phyloP scores from a whole-genome alignment of 2,888 invertebrate genomes.

The Cheilosia grossa region DNA sequence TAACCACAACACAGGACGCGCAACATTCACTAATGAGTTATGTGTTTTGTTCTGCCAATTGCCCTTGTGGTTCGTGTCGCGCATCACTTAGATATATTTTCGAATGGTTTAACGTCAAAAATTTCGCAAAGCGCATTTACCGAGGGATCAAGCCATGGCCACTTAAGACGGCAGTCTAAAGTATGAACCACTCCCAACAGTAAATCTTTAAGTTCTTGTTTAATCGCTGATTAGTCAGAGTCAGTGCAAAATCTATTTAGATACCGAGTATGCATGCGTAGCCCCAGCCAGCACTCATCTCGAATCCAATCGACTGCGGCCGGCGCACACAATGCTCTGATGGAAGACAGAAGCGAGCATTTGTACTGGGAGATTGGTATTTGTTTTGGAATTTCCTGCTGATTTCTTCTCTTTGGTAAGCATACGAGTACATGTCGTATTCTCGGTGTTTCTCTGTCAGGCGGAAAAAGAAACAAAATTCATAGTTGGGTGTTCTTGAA shows the following conservation, averaged over 20 bases:
- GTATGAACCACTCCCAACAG: slow-evolving; percentile 18
- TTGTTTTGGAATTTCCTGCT: slow-evolving; percentile 29
- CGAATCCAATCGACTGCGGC: slow-evolving; percentile 1
- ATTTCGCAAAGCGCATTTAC: slow-evolving; percentile 7
- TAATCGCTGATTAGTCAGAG: slow-evolving; percentile 38
- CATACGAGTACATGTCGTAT: neutral
- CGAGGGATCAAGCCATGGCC: slow-evolving; percentile 7
- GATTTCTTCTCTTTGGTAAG: neutral
- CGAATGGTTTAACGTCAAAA: slow-evolving; percentile 3
- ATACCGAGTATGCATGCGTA: slow-evolving; percentile 1
- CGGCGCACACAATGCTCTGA: slow-evolving; percentile 8
- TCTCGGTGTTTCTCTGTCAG: neutral
- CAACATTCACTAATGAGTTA: slow-evolving; percentile 30
- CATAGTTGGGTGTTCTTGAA: slow-evolving; percentile 19
- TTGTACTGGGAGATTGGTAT: slow-evolving; percentile 17
- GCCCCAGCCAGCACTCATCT: neutral
- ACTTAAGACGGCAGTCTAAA: slow-evolving; percentile 18
- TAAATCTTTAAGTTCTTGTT: slow-evolving; percentile 16
- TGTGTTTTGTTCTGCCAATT: slow-evolving; percentile 44
- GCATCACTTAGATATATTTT: slow-evolving; percentile 18
- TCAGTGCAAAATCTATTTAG: slow-evolving; percentile 13
- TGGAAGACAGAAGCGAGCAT: neutral
- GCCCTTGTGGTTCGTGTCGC: slow-evolving; percentile 25
- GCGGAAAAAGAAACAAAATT: neutral
- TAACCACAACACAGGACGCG: slow-evolving; percentile 12